A percentile compares a stretch with the other conserved stretches of the same genome.
These are phyloP conservation scores for Plestiodon gilberti DNA, from an alignment of 2,113 vertebrate species.

Conservation along the genomic window DNA sequence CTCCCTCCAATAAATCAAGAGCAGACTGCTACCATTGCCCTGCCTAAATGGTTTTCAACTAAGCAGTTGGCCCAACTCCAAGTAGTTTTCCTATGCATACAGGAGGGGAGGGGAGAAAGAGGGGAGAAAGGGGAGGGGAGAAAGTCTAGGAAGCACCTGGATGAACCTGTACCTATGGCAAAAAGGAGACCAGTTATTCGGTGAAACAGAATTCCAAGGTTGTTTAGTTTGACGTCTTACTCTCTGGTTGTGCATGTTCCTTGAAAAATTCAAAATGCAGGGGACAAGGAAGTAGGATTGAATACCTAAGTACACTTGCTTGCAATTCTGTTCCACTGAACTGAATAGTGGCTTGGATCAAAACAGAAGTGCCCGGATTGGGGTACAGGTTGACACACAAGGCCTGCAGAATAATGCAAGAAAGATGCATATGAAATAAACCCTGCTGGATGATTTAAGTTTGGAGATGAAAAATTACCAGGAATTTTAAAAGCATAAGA, in stretches of 20 bases:
- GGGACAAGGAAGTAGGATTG: neutral
- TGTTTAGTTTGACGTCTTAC: no score
- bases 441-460: neutral
- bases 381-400: neutral
- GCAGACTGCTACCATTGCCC: neutral
- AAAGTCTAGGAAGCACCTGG: neutral
- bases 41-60: neutral
- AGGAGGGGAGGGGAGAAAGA: neutral
- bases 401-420: neutral
- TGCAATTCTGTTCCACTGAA: neutral
- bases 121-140: no score
- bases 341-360: neutral
- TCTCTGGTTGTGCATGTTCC: no score
- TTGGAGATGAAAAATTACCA: neutral
- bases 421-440: neutral
- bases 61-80: neutral
- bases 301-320: neutral
- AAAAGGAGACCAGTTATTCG: neutral
- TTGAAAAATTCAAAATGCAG: no score
- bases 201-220: no score
- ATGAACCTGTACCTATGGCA: neutral
- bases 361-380: neutral
- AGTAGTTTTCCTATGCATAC: neutral
- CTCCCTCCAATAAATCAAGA: constrained; percentile 1
- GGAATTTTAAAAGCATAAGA: neutral